A percentile compares a stretch with the other conserved stretches of the same genome.
These are phyloP conservation scores for Stenotaenia linearis DNA, from an alignment of 2,888 invertebrate genomes.

Conservation along the genomic window DNA sequence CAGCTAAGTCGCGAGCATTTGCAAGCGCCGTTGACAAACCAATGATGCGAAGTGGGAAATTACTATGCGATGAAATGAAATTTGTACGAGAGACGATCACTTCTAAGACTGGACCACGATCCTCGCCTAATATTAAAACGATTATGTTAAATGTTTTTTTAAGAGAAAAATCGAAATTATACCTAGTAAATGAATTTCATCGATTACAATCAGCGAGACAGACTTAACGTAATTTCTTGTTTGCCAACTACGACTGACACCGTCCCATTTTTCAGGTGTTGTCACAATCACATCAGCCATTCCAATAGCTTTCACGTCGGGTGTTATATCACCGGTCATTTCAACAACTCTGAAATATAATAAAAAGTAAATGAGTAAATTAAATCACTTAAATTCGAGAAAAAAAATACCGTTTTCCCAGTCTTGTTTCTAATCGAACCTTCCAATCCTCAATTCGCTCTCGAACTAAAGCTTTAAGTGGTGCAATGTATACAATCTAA, in stretches of 20 bases:
- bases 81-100: conserved; percentile 97
- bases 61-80: conserved; percentile 87
- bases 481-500: conserved; percentile 93
- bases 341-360: conserved; percentile 72
- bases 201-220: conserved; percentile 88
- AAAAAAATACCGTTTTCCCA: conserved; percentile 56
- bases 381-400: neutral
- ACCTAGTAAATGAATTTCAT: conserved; percentile 95
- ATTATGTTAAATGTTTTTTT: too few relatives aligned
- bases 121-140: conserved; percentile 49
- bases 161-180: too few relatives aligned
- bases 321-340: conserved; percentile 87
- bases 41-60: conserved; percentile 74
- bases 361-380: neutral
- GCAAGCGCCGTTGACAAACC: conserved; percentile 96
- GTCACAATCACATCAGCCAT: conserved; percentile 90
- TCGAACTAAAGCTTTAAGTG: conserved; percentile 92
- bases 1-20: conserved; percentile 92
- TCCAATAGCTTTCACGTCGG: conserved; percentile 75
- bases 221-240: conserved; percentile 84
- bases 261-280: conserved; percentile 99
- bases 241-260: conserved; percentile 97
- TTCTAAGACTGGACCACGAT: conserved; percentile 66
- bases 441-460: conserved; percentile 97
- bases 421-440: conserved; percentile 62